Conservation (phyloP, 2,113 vertebrate species). For the Epinephelus cyanopodus region DNA sequence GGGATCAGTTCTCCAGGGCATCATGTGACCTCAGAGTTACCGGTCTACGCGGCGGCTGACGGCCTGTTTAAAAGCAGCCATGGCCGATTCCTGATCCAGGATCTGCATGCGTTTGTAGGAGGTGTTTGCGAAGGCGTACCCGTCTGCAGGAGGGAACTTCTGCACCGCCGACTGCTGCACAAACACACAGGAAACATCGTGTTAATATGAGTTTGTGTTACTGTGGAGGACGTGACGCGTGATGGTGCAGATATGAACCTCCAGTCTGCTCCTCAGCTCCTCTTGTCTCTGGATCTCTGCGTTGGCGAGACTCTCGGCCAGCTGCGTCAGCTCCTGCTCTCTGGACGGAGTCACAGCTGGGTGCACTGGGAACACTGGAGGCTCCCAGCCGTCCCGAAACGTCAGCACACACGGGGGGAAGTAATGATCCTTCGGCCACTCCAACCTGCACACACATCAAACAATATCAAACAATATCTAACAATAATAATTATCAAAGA, state of each 20-base stretch:
- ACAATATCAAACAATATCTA: no score
- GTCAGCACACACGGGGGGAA: slow-evolving; percentile 89
- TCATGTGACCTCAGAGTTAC: slow-evolving; percentile 84
- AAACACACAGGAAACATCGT: not conserved
- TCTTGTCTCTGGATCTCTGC: slow-evolving; percentile 85
- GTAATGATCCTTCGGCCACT: slow-evolving; percentile 95
- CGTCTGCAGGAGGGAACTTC: slow-evolving; percentile 84
- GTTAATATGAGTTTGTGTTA: not conserved
- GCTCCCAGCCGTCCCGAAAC: slow-evolving; percentile 95
- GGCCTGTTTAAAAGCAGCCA: slow-evolving; percentile 89
- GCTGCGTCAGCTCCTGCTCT: slow-evolving; percentile 88
- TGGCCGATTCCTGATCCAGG: slow-evolving; percentile 87
- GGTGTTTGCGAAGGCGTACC: slow-evolving; percentile 85
- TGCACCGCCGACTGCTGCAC: slow-evolving; percentile 82
- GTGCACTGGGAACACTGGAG: slow-evolving; percentile 85
- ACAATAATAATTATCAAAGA: no score
- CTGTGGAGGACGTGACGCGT: no score
- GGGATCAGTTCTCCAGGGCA: slow-evolving; percentile 85
- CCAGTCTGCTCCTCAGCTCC: slow-evolving; percentile 83
- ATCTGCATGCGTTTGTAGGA: slow-evolving; percentile 84
- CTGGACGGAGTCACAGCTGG: slow-evolving; percentile 75
- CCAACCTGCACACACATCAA: slow-evolving; percentile 82
- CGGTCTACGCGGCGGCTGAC: slow-evolving; percentile 88
- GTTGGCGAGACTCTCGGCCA: slow-evolving; percentile 83
- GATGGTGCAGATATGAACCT: slow-evolving; percentile 69